These are phyloP conservation scores for Andrena marginata DNA, from an alignment of 2,888 invertebrate species.

Conservation along the genomic window DNA sequence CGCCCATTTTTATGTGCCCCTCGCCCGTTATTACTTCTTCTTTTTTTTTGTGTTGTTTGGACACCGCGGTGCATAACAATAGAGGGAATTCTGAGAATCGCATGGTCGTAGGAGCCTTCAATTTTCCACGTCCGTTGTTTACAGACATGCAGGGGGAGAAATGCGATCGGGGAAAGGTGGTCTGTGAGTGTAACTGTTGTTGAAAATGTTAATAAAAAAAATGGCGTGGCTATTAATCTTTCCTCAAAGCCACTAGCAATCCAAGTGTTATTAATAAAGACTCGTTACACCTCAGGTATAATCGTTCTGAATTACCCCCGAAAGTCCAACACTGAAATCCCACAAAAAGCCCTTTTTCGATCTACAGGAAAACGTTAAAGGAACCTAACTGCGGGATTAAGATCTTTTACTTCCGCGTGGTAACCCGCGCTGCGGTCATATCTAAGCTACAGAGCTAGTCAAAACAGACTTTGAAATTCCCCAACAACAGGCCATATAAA, in stretches of 20 bases:
- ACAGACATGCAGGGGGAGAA: neutral
- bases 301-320: no score
- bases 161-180: neutral
- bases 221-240: no score
- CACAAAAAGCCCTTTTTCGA: no score
- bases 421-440: neutral
- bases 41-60: slow-evolving; percentile 23
- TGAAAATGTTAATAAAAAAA: no score
- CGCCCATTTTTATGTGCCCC: slow-evolving; percentile 20
- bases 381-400: no score
- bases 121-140: slow-evolving; percentile 14
- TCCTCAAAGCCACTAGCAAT: no score
- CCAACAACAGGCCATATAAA: neutral
- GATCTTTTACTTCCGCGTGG: neutral
- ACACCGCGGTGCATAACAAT: neutral
- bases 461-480: neutral
- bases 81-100: slow-evolving; percentile 18
- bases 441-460: neutral
- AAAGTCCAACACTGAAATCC: no score
- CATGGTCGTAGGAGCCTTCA: slow-evolving; percentile 3
- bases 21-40: neutral
- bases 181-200: no score
- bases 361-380: no score
- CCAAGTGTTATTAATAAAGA: no score
- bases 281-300: no score